These are phyloP conservation scores for Diuraphis noxia DNA, from an alignment of 1,140 invertebrate genomes.

Conservation along the genomic window DNA sequence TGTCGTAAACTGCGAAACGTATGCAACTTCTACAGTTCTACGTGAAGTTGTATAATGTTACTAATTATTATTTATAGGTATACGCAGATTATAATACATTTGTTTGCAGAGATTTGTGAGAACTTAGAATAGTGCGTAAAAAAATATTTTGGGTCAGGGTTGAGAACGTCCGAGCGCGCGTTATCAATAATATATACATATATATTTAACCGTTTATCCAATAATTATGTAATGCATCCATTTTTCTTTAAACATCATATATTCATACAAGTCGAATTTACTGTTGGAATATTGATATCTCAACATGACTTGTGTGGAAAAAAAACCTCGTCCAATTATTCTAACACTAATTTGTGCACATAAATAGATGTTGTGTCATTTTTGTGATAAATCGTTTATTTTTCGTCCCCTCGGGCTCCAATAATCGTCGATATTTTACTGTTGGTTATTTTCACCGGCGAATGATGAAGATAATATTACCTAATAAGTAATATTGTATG, in stretches of 20 bases:
- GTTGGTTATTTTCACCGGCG: not conserved
- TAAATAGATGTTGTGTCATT: not conserved
- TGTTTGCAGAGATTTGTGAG: not conserved
- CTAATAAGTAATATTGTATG: not conserved
- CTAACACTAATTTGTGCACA: not conserved
- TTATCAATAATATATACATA: not conserved
- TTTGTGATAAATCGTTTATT: not conserved
- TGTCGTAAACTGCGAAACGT: not conserved
- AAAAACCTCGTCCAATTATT: not conserved
- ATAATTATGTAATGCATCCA: not conserved
- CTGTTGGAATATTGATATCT: not conserved
- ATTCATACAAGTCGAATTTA: too few species aligned
- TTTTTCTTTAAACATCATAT: not conserved
- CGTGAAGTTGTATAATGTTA: not conserved
- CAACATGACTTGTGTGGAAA: not conserved
- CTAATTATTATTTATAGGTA: not conserved
- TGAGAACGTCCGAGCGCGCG: not conserved
- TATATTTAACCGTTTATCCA: not conserved
- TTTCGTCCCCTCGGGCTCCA: not conserved
- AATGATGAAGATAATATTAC: not conserved
- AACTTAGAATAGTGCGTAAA: not conserved
- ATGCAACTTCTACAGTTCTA: not conserved
- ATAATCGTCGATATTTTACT: not conserved
- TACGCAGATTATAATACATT: not conserved
- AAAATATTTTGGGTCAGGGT: conserved; percentile 8